Base-by-base conservation (phyloP, 2,888 invertebrate species). In the Ectemnius cavifrons region DNA sequence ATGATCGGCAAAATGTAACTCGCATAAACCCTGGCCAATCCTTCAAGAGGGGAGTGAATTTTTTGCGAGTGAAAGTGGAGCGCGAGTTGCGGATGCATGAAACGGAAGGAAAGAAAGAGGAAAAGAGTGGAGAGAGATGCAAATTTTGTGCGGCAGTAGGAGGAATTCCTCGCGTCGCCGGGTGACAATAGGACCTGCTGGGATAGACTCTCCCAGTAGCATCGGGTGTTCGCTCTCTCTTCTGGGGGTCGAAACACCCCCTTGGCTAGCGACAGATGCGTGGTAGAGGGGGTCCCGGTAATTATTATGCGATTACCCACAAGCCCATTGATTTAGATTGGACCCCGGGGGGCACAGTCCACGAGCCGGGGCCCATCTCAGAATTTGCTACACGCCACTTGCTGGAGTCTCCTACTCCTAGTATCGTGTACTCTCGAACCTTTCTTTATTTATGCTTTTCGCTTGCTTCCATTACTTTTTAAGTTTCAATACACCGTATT, bases 251-350 rank as follows among this genome's bases (percentile, higher is more conserved):
- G 75, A 80, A 74, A 85, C 80, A 79, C 80, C 81, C 87, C 85
- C 84, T 81, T 82, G 83, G 84, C 82, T 81, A 84, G 76, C 83
- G 89, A 90, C 90, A 90, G 90, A 90, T 90, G 90, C 86, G 84
- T 85, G 78, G 86, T 86, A 86, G 85, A 83, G 89, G 89, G 89
- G 87, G 89, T 87, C 88, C 84, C 83, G 84, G 89, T 90, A 90
- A 90, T 90, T 90, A 90, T 90, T 89, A 90, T 90, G 89, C 89
- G 90, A 90, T 90, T 90, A 90, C 89, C 90, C 90, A 89, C 90
- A 89, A 89, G 89, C 86, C 88, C 89, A 90, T 89, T 90, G 90
- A 90, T 90, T 90, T 89, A 90, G 89, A 90, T 89, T 88, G 88
- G 83, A 83, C 87, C 84, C 87, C 85, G 85, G 89, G 87, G 89